phyloP scores from a whole-genome alignment of 2,113 vertebrate species.

The Python bivittatus region DNA sequence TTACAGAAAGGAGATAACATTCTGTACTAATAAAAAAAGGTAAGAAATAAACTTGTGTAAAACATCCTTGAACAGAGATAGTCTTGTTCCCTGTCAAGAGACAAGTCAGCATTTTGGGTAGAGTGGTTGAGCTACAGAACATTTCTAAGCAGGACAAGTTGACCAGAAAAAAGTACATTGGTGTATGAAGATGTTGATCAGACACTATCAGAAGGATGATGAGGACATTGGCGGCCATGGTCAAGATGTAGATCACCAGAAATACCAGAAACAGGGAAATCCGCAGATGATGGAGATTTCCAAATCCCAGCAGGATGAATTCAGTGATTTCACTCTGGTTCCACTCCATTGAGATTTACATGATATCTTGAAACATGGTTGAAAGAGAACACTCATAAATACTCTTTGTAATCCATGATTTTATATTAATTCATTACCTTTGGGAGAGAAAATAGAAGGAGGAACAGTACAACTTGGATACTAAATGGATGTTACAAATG shows the following conservation, averaged over 20 bases:
- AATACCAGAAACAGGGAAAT: conserved; percentile 28
- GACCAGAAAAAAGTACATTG: conserved; percentile 41
- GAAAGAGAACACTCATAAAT: too few relatives aligned
- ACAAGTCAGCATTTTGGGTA: conserved; percentile 22
- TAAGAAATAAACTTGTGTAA: conserved; percentile 23
- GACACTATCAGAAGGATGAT: conserved; percentile 9
- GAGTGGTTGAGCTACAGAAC: neutral
- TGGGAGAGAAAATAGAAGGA: too few relatives aligned
- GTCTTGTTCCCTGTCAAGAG: conserved; percentile 3
- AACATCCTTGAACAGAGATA: conserved; percentile 31
- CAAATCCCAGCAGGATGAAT: conserved; percentile 48
- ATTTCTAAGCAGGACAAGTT: conserved; percentile 35
- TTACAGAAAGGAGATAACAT: conserved; percentile 28
- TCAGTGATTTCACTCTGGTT: conserved; percentile 31
- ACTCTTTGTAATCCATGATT: too few relatives aligned
- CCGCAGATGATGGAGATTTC: conserved; percentile 20
- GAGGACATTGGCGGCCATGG: conserved; percentile 27
- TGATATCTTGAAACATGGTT: too few relatives aligned
- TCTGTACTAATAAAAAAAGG: conserved; percentile 8
- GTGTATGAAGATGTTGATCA: conserved; percentile 2
- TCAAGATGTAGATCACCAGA: conserved; percentile 6
- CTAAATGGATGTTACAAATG: too few relatives aligned
- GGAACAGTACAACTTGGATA: too few relatives aligned
- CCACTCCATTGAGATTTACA: neutral
- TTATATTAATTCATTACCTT: too few relatives aligned